phyloP scores from a whole-genome alignment of 37 sponge, comb jelly and placozoan species.

The Mnemiopsis leidyi region DNA sequence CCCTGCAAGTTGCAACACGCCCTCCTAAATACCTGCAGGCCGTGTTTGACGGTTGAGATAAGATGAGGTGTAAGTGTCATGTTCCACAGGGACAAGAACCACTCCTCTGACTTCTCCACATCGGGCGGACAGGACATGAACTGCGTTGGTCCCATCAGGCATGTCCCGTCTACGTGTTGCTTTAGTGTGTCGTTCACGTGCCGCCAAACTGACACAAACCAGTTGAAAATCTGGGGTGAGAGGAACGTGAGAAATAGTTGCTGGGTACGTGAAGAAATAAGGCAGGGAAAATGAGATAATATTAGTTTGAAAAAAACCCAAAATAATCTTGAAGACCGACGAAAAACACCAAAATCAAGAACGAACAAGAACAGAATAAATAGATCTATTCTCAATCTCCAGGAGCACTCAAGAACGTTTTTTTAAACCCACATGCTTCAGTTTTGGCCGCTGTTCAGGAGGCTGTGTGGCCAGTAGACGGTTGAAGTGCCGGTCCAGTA shows the following conservation, averaged over 20 bases:
- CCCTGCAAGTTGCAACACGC: no score
- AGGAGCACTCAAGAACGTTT: no score
- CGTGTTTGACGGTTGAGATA: neutral
- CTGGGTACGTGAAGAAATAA: no score
- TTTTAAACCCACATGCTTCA: neutral
- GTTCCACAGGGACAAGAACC: constrained; percentile 34
- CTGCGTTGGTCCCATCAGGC: constrained; percentile 9
- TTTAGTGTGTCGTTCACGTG: neutral
- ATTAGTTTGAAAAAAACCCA: no score
- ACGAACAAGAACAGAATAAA: no score
- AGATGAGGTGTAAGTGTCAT: neutral
- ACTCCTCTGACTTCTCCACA: neutral
- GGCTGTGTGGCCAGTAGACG: neutral
- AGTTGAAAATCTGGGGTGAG: neutral
- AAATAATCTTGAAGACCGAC: no score
- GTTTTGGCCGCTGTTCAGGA: neutral
- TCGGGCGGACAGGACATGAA: constrained; percentile 7
- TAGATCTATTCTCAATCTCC: no score
- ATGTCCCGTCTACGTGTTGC: neutral
- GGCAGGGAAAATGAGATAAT: no score
- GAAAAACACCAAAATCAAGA: no score
- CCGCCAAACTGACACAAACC: neutral
- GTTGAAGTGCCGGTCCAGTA: constrained; percentile 40
- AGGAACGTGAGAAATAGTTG: no score
- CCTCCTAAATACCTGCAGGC: no score